Conservation (phyloP, 2,888 invertebrate species). For the Coelopa pilipes region DNA sequence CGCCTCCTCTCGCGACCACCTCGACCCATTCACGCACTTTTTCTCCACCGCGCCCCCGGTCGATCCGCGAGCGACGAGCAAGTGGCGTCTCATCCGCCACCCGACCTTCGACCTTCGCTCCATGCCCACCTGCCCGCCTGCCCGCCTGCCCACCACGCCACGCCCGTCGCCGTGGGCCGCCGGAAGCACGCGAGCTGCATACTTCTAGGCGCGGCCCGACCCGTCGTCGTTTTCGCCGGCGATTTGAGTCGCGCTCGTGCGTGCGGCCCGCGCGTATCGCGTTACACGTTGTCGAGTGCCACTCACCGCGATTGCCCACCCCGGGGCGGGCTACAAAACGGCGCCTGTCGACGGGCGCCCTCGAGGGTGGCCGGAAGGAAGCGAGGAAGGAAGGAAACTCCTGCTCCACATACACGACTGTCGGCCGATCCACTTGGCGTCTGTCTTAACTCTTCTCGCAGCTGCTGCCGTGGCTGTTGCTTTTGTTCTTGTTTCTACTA, state of each 20-base stretch:
- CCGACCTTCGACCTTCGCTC: too few relatives aligned
- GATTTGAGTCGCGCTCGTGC: conserved; percentile 24
- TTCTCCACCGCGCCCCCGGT: too few relatives aligned
- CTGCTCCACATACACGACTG: conserved; percentile 23
- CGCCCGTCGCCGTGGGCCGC: background rate
- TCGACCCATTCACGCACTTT: too few relatives aligned
- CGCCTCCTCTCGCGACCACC: background rate
- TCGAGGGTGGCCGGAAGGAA: background rate
- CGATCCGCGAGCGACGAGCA: too few relatives aligned
- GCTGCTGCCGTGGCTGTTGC: background rate
- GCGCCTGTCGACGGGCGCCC: background rate
- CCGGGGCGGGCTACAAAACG: conserved; percentile 4
- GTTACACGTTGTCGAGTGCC: conserved; percentile 17
- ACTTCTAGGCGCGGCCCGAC: conserved; percentile 2
- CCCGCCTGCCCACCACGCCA: too few relatives aligned
- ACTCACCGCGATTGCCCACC: background rate
- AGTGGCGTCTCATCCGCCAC: too few relatives aligned
- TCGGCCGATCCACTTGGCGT: conserved; percentile 3
- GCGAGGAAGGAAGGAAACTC: conserved; percentile 28
- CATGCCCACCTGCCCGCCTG: too few relatives aligned
- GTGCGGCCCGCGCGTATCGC: conserved; percentile 14
- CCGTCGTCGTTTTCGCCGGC: conserved; percentile 9
- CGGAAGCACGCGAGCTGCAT: conserved; percentile 8
- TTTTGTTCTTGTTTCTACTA: background rate
- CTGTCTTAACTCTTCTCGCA: conserved; percentile 1